Percentiles rank a stretch among this genome's conserved stretches.
Evolutionary conservation across 2,888 invertebrate species (phyloP).

Genomic region (Maniola hyperantus): DNA sequence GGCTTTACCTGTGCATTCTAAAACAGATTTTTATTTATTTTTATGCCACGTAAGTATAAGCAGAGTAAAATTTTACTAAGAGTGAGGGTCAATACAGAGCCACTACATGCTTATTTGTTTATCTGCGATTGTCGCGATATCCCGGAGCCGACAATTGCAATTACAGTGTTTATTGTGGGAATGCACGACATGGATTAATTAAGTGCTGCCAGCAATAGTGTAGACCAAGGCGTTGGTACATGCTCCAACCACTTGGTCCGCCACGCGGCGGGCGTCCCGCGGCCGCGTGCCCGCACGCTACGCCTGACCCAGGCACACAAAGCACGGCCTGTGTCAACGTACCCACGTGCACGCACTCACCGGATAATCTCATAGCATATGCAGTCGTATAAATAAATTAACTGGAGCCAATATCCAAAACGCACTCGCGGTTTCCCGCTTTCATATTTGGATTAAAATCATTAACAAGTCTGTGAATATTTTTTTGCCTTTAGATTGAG

Average conservation of each 20-base stretch:
- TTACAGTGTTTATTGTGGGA: constrained; percentile 48
- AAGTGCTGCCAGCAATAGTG: constrained; percentile 73
- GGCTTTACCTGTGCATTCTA: too few species aligned
- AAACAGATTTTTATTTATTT: too few species aligned
- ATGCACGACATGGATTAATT: constrained; percentile 72
- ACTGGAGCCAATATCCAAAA: constrained; percentile 56
- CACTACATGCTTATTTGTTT: neutral
- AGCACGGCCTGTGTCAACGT: constrained; percentile 29
- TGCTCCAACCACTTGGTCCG: constrained; percentile 67
- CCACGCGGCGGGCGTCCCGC: constrained; percentile 45
- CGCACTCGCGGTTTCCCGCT: constrained; percentile 49
- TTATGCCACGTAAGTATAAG: too few species aligned
- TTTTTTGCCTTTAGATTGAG: constrained; percentile 29
- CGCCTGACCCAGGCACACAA: constrained; percentile 36
- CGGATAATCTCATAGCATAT: constrained; percentile 69
- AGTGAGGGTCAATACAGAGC: neutral
- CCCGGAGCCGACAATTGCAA: constrained; percentile 39
- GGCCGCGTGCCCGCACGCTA: constrained; percentile 33
- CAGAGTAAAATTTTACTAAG: neutral
- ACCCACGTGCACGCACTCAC: constrained; percentile 51
- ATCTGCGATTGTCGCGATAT: constrained; percentile 10
- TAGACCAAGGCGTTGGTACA: constrained; percentile 65
- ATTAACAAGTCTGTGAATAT: constrained; percentile 60
- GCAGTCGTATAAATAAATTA: constrained; percentile 80
- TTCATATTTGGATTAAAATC: constrained; percentile 51